Percentiles rank a stretch among this genome's conserved stretches.
Evolutionary conservation across 1,140 invertebrate genomes (phyloP).

Genomic region (Drosophila grimshawi): DNA sequence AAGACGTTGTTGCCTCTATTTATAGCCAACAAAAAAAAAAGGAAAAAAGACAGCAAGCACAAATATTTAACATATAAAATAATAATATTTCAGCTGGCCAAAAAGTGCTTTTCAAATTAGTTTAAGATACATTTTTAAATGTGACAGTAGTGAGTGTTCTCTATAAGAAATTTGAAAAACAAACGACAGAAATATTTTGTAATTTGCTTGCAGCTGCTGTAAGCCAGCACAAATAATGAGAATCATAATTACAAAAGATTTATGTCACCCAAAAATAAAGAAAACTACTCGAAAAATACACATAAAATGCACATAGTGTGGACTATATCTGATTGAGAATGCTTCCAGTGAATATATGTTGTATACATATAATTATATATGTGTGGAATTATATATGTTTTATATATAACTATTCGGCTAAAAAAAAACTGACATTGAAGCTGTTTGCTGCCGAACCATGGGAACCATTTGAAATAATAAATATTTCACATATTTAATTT

Average conservation of each 20-base stretch:
- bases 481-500: conserved; percentile 5
- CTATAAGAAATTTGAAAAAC: conserved; percentile 63
- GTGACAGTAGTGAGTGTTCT: conserved; percentile 78
- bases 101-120: conserved; percentile 74
- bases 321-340: not conserved
- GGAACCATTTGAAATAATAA: conserved; percentile 33
- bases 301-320: not conserved
- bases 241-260: conserved; percentile 44
- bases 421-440: conserved; percentile 57
- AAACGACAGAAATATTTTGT: conserved; percentile 43
- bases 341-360: conserved; percentile 24
- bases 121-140: conserved; percentile 80
- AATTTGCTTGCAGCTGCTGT: conserved; percentile 68
- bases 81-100: conserved; percentile 65
- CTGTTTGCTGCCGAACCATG: conserved; percentile 20
- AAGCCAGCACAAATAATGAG: conserved; percentile 17
- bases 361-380: conserved; percentile 8
- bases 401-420: conserved; percentile 19
- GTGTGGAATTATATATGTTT: not conserved
- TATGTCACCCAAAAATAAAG: conserved; percentile 13
- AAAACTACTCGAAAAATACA: not conserved
- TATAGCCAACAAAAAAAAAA: conserved; percentile 43
- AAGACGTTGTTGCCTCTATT: conserved; percentile 58
- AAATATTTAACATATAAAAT: conserved; percentile 50
- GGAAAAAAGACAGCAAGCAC: conserved; percentile 16